These are phyloP conservation scores for Anabas testudineus DNA, from an alignment of 2,797 vertebrate genomes.

Conservation along the genomic window DNA sequence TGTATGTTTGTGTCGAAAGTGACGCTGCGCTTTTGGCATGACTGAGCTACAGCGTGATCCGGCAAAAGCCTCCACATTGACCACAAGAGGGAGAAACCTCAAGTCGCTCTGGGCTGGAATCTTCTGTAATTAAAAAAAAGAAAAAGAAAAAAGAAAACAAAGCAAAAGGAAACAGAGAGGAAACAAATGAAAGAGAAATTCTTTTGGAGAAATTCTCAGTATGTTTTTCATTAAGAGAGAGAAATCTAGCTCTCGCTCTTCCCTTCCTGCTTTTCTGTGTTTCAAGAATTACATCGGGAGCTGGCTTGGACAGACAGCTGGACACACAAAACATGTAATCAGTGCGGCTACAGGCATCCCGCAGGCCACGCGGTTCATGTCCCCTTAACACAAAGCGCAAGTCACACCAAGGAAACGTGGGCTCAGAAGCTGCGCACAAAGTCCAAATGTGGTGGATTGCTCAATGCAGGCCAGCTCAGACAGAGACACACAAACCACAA, in stretches of 20 bases:
- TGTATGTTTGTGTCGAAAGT: constrained; percentile 72
- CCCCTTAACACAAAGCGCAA: constrained; percentile 64
- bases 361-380: constrained; percentile 63
- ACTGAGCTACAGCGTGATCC: constrained; percentile 62
- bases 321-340: constrained; percentile 74
- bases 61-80: constrained; percentile 64
- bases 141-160: constrained; percentile 44
- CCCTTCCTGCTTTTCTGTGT: constrained; percentile 20
- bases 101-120: constrained; percentile 62
- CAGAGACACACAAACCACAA: constrained; percentile 75
- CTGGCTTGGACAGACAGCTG: constrained; percentile 55
- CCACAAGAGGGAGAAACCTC: constrained; percentile 77
- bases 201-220: constrained; percentile 65
- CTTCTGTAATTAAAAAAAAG: constrained; percentile 62
- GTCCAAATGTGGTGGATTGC: constrained; percentile 75
- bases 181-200: constrained; percentile 73
- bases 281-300: constrained; percentile 33
- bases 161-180: constrained; percentile 64
- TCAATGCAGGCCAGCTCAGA: constrained; percentile 71
- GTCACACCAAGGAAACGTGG: constrained; percentile 71
- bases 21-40: constrained; percentile 70
- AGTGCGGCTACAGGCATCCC: constrained; percentile 61
- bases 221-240: constrained; percentile 73
- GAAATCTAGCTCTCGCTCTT: constrained; percentile 50
- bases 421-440: constrained; percentile 68